Conservation (phyloP, 2,888 invertebrate genomes). For the Bugulina stolonifera region DNA sequence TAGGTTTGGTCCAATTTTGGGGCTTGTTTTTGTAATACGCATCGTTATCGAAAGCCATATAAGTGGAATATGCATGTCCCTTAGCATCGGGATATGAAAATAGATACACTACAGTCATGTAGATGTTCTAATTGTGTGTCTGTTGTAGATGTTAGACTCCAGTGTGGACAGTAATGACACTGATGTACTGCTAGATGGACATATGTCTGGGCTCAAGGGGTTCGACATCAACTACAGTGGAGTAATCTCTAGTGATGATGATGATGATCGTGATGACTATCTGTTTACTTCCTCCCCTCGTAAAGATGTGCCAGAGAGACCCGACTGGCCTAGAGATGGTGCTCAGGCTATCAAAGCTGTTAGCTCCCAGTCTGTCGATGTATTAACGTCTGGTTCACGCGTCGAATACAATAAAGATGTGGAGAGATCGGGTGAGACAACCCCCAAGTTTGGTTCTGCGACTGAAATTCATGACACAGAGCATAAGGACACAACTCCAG, state of each 20-base stretch:
- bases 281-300: constrained; percentile 18
- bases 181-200: constrained; percentile 6
- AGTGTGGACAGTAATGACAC: constrained; percentile 50
- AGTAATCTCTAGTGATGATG: constrained; percentile 8
- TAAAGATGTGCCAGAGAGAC: not conserved
- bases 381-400: not conserved
- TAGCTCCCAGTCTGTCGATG: constrained; percentile 6
- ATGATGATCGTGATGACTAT: constrained; percentile 1
- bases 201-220: constrained; percentile 6
- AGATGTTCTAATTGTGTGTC: too few relatives aligned
- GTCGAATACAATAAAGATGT: not conserved
- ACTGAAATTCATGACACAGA: not conserved
- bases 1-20: too few relatives aligned
- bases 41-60: too few relatives aligned
- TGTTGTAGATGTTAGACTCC: constrained; percentile 44
- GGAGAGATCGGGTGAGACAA: not conserved
- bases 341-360: not conserved
- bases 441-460: not conserved
- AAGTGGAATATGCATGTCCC: too few relatives aligned
- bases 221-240: constrained; percentile 10
- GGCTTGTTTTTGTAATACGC: too few relatives aligned
- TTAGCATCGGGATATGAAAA: too few relatives aligned
- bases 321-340: constrained; percentile 13
- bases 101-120: too few relatives aligned
- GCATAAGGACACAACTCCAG: not conserved